These are phyloP conservation scores for Miltochrista miniata DNA, from an alignment of 2,888 invertebrate species.

Conservation along the genomic window DNA sequence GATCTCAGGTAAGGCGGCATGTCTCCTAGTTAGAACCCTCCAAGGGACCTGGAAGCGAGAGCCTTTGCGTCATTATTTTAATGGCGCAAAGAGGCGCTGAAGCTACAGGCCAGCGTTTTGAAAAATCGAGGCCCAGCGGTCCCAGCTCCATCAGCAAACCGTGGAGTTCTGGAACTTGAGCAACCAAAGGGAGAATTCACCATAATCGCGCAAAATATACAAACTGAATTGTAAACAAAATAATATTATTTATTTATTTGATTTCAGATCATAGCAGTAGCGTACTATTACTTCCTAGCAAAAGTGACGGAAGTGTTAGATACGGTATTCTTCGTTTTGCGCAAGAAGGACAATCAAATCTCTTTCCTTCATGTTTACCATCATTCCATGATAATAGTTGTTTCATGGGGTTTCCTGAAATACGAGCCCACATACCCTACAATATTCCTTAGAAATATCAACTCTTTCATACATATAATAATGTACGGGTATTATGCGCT, in stretches of 20 bases:
- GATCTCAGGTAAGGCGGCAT: too few species aligned
- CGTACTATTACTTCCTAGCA: constrained; percentile 87
- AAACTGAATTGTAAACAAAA: too few species aligned
- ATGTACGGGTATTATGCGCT: constrained; percentile 93
- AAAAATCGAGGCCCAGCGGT: too few species aligned
- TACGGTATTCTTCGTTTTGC: constrained; percentile 93
- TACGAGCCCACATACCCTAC: constrained; percentile 89
- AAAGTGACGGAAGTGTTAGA: constrained; percentile 91
- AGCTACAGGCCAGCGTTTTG: too few species aligned
- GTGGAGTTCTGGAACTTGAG: too few species aligned
- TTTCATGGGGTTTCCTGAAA: constrained; percentile 90
- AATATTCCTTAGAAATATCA: constrained; percentile 72
- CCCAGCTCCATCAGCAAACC: too few species aligned
- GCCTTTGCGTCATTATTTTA: too few species aligned
- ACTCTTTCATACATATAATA: constrained; percentile 90
- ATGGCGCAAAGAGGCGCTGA: too few species aligned
- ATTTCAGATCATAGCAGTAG: constrained; percentile 58
- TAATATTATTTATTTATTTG: neutral
- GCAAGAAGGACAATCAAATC: constrained; percentile 88
- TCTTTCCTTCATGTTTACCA: constrained; percentile 96
- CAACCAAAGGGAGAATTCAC: too few species aligned
- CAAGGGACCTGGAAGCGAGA: too few species aligned
- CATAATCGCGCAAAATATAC: too few species aligned
- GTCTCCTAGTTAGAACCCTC: too few species aligned
- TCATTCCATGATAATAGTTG: constrained; percentile 89